Base-by-base conservation (phyloP, 2,888 invertebrate species). In the Latrodectus elegans region DNA sequence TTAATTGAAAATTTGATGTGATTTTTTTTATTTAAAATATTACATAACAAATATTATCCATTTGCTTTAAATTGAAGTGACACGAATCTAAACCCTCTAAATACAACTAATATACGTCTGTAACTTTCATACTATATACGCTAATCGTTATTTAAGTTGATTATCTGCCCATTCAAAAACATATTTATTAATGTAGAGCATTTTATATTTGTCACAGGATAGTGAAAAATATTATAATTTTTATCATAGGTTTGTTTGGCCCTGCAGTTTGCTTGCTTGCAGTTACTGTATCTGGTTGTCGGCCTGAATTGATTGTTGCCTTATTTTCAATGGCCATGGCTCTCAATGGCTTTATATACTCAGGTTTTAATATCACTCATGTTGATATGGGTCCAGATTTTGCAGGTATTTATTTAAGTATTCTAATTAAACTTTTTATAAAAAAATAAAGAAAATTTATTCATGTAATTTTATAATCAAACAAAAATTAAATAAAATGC, bases 381-480 rank as follows among this genome's bases (percentile, higher is more conserved):
- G 95, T 97, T 89, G 97, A 97, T 92, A 93, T 97, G 81, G 95
- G 96, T 11, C 96, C 96, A 0, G 96, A 95, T 91, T 96, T 95
- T 91, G 95, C 96, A 2, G 96, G 89, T 83, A 84, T 17, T 12
- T 6, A 38, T 14, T 12, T 38, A 12, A n/a, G n/a, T 11, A 75
- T 11, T 26, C 8, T 53, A 49, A 51, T 67, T 9, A 6, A 15
- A 8, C 2, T 15, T 15, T 55, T 65, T 17, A 68, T 26, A n/a
- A n/a, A 71, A n/a, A 71, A 3, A 49, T 49, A 38, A 51, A 17
- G 8, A 9, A 64, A 8, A 64, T 11, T 0, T 64, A n/a, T 64
- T 64, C 1, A 60, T 4, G 12, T 64, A 8, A 64, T 64, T 17
- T 64, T 15, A n/a, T 11, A n/a, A 15, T 64, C 12, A 10, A 8